Base-by-base conservation (phyloP, 2,113 vertebrate species). In the Marcusenius ussheri region DNA sequence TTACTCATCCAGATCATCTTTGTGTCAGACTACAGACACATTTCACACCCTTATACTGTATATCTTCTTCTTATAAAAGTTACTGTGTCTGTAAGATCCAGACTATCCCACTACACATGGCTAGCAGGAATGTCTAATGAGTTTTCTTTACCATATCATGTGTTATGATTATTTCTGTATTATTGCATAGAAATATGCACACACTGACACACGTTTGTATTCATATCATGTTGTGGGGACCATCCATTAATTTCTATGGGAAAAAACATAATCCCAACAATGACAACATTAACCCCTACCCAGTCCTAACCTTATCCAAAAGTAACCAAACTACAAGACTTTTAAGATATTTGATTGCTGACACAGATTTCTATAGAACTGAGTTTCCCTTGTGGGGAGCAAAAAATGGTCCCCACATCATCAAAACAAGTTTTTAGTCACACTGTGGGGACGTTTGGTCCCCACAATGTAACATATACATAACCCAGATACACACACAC, bases 1-100 rank as follows among this genome's bases (percentile, higher is more conserved):
- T 90, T 91, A 91, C 87, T 93, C 91, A 89, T 86, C 70, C 90
- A 91, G 90, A 93, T 94, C 90, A 94, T 91, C 90, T 77, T 35
- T 51, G 47, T 49, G 66, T 45, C 66, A 77, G 15, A 80, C n/a
- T 77, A 39, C 21, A 74, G 6, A 17, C n/a, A 47, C 10, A 49
- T 46, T 46, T 85, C 46, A 85, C 42, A 51, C 47, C n/a, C 49
- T 27, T 15, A 51, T 87, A 51, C 31, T 9, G 49, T 53, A 88
- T 80, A 42, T 80, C 74, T 77, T 15, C 13, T 39, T 77, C 70
- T 77, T 39, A 77, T 39, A 31, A 77, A 77, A 27, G 31, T 15
- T 74, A 31, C 62, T 31, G 66, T 74, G 35, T 6, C 15, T 80
- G 4, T 21, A 80, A 80, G 74, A 17, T 39, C 7, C 2, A 42